A percentile compares a stretch with the other conserved stretches of the same genome.
Evolutionary conservation across 2,888 invertebrate species (phyloP).

Genomic region (Acleris emargana): DNA sequence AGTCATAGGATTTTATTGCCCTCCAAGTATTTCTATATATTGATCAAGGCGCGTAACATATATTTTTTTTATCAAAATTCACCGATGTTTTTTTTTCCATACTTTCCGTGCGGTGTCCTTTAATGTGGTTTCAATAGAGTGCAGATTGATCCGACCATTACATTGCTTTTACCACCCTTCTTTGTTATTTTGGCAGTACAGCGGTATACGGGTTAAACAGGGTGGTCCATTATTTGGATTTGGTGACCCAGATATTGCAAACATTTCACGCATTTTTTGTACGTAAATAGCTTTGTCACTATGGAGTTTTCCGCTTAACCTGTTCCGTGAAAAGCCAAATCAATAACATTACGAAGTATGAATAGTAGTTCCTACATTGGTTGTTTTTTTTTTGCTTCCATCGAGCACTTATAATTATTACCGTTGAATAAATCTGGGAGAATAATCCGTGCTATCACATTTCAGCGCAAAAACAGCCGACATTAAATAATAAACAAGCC

Average conservation of each 20-base stretch:
- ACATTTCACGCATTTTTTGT: constrained; percentile 9
- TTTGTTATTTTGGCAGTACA: too few relatives aligned
- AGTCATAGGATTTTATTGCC: too few relatives aligned
- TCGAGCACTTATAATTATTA: not conserved
- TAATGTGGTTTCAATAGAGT: too few relatives aligned
- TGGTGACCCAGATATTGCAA: constrained; percentile 3
- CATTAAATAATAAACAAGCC: constrained; percentile 26
- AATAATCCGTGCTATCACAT: not conserved
- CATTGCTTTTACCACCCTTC: too few relatives aligned
- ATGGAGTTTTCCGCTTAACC: not conserved
- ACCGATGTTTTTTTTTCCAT: too few relatives aligned
- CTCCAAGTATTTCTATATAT: too few relatives aligned
- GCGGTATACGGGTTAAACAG: not conserved
- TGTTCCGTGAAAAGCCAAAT: not conserved
- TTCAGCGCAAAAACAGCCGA: constrained; percentile 11
- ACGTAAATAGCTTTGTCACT: constrained; percentile 4
- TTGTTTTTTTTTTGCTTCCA: not conserved
- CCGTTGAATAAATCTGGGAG: constrained; percentile 10
- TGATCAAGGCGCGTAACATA: too few relatives aligned
- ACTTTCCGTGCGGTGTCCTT: too few relatives aligned
- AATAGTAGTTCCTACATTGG: not conserved
- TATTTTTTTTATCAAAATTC: too few relatives aligned
- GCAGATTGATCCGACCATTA: too few relatives aligned
- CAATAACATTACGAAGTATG: not conserved
- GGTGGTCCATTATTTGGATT: constrained; percentile 5